These are phyloP conservation scores for Tipula helvola DNA, from an alignment of 2,888 invertebrate species.

Conservation along the genomic window DNA sequence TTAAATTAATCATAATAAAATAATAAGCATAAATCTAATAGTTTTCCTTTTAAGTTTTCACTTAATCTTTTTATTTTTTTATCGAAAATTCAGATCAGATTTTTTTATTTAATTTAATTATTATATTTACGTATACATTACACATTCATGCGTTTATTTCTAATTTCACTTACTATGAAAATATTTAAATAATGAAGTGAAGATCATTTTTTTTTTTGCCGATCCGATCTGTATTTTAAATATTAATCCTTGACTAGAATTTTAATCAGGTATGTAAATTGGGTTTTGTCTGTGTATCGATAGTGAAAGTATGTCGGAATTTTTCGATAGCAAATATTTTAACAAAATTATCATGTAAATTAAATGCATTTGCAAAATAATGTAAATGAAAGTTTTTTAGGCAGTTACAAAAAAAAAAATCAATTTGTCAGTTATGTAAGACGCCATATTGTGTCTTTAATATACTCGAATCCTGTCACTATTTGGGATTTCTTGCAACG, in stretches of 20 bases:
- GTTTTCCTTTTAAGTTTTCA: neutral
- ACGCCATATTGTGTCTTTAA: no score
- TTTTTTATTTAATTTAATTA: neutral
- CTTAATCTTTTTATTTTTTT: neutral
- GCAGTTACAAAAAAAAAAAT: neutral
- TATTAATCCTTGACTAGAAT: neutral
- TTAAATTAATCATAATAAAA: neutral
- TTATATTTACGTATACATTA: neutral
- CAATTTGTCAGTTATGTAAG: neutral
- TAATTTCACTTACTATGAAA: neutral
- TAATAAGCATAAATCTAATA: neutral
- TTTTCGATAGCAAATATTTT: neutral
- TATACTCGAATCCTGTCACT: no score
- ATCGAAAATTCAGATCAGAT: neutral
- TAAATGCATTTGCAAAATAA: neutral
- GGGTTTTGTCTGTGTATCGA: neutral
- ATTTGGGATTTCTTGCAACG: neutral
- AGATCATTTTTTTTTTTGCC: neutral
- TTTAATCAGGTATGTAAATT: neutral
- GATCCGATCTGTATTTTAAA: neutral
- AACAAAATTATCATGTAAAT: neutral
- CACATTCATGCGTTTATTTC: neutral
- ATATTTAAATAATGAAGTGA: neutral
- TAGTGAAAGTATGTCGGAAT: neutral
- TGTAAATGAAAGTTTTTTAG: neutral